Percentiles rank a stretch among this genome's conserved stretches.
phyloP scores from a whole-genome alignment of 2,797 vertebrate species.

The Malurus splendens region DNA sequence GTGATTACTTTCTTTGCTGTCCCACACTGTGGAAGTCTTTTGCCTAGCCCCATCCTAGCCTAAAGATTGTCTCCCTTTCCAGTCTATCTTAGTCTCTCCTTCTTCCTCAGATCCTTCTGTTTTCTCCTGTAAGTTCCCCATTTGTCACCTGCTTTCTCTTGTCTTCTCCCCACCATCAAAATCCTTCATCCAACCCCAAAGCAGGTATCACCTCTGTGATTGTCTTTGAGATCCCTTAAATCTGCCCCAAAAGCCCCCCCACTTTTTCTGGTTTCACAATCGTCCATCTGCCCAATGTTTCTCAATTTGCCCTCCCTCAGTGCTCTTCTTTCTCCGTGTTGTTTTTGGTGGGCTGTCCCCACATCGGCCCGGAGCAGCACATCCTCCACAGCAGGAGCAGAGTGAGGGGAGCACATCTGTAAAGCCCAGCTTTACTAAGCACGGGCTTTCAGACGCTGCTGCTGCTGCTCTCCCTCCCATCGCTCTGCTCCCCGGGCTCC shows the following conservation, averaged over 20 bases:
- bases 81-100: not conserved
- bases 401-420: not conserved
- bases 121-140: not conserved
- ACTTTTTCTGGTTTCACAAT: not conserved
- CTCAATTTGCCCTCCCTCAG: not conserved
- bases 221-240: not conserved
- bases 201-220: not conserved
- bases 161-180: not conserved
- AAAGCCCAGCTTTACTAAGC: not conserved
- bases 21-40: not conserved
- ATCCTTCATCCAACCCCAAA: not conserved
- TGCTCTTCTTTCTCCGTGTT: not conserved
- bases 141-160: not conserved
- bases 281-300: not conserved
- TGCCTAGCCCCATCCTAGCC: not conserved
- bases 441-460: not conserved
- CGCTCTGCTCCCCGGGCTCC: too few species aligned
- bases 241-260: not conserved
- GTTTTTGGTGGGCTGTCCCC: not conserved
- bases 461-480: not conserved
- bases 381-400: not conserved
- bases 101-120: not conserved
- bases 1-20: not conserved
- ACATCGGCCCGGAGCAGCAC: not conserved
- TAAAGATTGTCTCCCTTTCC: not conserved